Evolutionary conservation across 2,113 vertebrate genomes (phyloP), one percentile per base, ranked within the genome.

Genomic region (Scatophagus argus): DNA sequence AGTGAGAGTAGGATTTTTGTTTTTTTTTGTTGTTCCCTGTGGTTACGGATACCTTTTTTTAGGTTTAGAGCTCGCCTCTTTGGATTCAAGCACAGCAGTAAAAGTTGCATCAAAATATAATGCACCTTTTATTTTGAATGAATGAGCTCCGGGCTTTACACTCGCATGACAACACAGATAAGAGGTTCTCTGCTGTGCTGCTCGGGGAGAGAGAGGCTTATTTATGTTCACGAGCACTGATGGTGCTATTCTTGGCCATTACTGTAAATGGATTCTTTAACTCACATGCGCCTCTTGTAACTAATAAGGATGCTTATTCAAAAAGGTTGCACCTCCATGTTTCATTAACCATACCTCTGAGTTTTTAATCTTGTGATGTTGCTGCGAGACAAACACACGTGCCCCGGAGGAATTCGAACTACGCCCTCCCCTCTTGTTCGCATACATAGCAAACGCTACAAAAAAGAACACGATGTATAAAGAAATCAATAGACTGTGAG

Each of bases 401-500:
- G 44, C 23, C 29, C 63, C 2, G 5, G n/a, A 83, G 31, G 62
- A 80, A 71, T 27, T 55, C 39, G 65, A 74, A 90, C 63, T 66
- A 73, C 10, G 17, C 11, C 41, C 64, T 58, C 2, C 2, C 61
- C 3, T 69, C 51, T 60, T 12, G 3, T 38, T 49, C 38, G 38
- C 68, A 74, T 41, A 63, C 64, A 77, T 31, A 64, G 75, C 59
- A 74, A 84, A 89, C 19, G 47, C 38, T 31, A 76, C 77, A 84
- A 69, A 84, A 69, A 84, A 71, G 60, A 86, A 75, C 73, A 58
- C 73, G 74, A 87, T 68, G 70, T 74, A 82, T 64, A 67, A 68
- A 80, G 67, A 82, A 85, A 84, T 87, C 76, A 84, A 90, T 88
- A 58, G 65, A 86, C 64, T 44, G 67, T 86, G 86, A 89, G 82